Evolutionary conservation across 1,140 invertebrate species (phyloP).

Genomic region (Battus philenor): DNA sequence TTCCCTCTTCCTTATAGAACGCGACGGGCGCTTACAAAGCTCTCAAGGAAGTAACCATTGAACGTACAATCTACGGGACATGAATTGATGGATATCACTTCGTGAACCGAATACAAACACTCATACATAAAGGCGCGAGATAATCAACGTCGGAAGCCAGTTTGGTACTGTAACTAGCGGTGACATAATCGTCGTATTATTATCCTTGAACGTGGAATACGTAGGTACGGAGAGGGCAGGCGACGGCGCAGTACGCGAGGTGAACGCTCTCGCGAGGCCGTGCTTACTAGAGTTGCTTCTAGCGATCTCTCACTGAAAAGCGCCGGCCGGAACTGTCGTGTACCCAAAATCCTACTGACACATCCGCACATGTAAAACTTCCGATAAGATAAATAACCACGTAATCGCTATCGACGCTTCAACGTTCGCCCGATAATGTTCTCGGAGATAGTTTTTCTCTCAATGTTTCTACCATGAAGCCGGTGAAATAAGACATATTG

Average conservation of each 20-base stretch:
- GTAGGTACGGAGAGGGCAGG: slow-evolving; percentile 32
- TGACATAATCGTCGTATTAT: slow-evolving; percentile 53
- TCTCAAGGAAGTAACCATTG: slow-evolving; percentile 11
- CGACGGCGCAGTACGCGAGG: slow-evolving; percentile 42
- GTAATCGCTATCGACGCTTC: slow-evolving; percentile 8
- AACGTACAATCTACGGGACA: background rate
- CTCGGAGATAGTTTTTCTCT: background rate
- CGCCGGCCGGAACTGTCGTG: slow-evolving; percentile 9
- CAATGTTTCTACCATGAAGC: background rate
- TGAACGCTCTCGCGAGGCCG: slow-evolving; percentile 67
- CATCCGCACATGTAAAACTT: slow-evolving; percentile 8
- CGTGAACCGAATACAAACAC: background rate
- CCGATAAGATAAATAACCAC: slow-evolving; percentile 10
- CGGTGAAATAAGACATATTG: background rate
- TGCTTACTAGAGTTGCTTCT: slow-evolving; percentile 22
- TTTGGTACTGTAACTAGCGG: slow-evolving; percentile 13
- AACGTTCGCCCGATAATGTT: background rate
- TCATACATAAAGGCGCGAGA: background rate
- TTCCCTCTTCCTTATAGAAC: slow-evolving; percentile 9
- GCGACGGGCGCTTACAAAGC: slow-evolving; percentile 5
- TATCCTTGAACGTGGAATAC: slow-evolving; percentile 59
- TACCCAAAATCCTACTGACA: slow-evolving; percentile 10
- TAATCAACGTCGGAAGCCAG: background rate
- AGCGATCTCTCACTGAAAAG: background rate
- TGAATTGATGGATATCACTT: slow-evolving; percentile 4